phyloP scores from a whole-genome alignment of 2,888 invertebrate species.

The Amphiduros pacificus region DNA sequence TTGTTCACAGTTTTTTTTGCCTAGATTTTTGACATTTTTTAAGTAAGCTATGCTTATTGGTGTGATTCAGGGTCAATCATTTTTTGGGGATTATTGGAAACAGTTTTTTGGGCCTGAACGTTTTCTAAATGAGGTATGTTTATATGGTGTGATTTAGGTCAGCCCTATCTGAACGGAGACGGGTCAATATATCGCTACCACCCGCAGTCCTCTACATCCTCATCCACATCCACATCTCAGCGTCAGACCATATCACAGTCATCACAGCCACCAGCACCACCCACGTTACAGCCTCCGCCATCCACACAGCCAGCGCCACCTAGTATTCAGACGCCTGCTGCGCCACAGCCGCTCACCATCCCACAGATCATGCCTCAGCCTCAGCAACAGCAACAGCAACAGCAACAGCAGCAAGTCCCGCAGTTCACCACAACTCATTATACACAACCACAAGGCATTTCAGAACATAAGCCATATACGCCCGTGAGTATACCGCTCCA shows the following conservation, averaged over 20 bases:
- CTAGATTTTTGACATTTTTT: too few relatives aligned
- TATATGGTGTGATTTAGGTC: conserved; percentile 63
- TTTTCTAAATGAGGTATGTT: too few relatives aligned
- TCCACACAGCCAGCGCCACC: background rate
- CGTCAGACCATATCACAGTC: background rate
- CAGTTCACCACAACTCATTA: background rate
- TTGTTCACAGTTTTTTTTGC: too few relatives aligned
- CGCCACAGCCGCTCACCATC: background rate
- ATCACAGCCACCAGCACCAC: background rate
- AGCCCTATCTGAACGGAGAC: conserved; percentile 75
- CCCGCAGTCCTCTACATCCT: conserved; percentile 58
- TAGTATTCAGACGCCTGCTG: background rate
- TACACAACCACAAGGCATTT: background rate
- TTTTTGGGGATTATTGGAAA: too few relatives aligned
- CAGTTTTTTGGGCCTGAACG: too few relatives aligned
- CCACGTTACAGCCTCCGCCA: background rate
- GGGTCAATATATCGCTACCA: conserved; percentile 78
- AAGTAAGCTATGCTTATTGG: too few relatives aligned
- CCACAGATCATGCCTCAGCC: background rate
- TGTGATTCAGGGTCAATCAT: too few relatives aligned
- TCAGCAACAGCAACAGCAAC: background rate
- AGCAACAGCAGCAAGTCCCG: background rate
- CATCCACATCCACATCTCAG: background rate
- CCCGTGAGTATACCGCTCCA: too few relatives aligned
- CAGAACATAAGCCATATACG: background rate